phyloP scores from a whole-genome alignment of 92 coral and sea anemone species.

The Micromussa lordhowensis region DNA sequence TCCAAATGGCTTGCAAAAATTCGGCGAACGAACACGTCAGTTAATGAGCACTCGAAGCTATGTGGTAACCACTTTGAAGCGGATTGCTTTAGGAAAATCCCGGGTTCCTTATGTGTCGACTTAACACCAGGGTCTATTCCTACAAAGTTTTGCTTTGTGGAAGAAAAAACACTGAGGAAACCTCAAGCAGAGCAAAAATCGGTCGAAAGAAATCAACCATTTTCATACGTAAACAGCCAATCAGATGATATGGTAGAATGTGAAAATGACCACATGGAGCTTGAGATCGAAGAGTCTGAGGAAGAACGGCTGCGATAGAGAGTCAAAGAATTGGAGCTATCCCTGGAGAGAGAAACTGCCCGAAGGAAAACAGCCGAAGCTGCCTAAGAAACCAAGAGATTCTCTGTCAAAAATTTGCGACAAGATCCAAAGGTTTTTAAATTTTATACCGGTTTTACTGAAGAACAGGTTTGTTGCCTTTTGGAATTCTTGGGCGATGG shows the following conservation, averaged over 20 bases:
- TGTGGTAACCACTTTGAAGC: conserved; percentile 72
- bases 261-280: conserved; percentile 11
- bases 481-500: no score
- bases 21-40: conserved; percentile 63
- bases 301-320: conserved; percentile 4
- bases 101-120: no score
- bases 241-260: conserved; percentile 16
- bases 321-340: conserved; percentile 23
- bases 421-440: no score
- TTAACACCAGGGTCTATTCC: no score
- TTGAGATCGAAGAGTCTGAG: conserved; percentile 20
- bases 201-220: no score
- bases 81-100: no score
- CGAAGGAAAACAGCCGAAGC: conserved; percentile 20
- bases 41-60: conserved; percentile 63
- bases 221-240: conserved; percentile 2
- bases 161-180: no score
- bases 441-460: no score
- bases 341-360: conserved; percentile 20
- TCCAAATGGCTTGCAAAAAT: conserved; percentile 66
- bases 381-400: conserved; percentile 35
- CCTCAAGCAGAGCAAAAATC: no score
- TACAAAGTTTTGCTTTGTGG: no score
- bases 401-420: no score
- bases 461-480: no score